These are phyloP conservation scores for Abscondita cerata DNA, from an alignment of 2,888 invertebrate genomes.

Conservation along the genomic window DNA sequence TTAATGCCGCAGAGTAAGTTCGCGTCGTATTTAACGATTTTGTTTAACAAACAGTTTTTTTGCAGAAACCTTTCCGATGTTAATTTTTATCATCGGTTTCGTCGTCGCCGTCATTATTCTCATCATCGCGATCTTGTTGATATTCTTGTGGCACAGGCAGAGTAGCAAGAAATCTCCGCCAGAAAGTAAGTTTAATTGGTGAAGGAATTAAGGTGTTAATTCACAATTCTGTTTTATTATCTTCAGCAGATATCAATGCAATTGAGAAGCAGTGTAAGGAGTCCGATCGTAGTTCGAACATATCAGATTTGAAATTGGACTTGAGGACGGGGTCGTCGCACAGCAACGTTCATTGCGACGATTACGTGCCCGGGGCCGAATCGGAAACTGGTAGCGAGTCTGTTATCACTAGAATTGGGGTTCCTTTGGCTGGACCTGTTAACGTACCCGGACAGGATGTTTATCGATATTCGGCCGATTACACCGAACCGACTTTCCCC, in stretches of 20 bases:
- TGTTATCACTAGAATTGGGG: conserved; percentile 67
- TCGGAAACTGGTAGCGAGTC: conserved; percentile 63
- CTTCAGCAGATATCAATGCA: conserved; percentile 60
- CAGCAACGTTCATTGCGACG: conserved; percentile 68
- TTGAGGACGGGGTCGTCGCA: conserved; percentile 82
- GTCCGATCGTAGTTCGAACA: conserved; percentile 90
- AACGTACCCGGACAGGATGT: conserved; percentile 75
- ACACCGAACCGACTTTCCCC: conserved; percentile 79
- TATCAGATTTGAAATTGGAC: conserved; percentile 90
- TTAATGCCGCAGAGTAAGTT: conserved; percentile 86
- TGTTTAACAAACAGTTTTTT: conserved; percentile 40
- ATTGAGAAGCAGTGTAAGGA: conserved; percentile 70
- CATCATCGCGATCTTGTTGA: conserved; percentile 82
- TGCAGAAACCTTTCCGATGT: conserved; percentile 77
- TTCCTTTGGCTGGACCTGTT: conserved; percentile 81
- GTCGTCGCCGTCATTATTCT: conserved; percentile 88
- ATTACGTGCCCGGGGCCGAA: conserved; percentile 64
- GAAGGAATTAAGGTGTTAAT: not conserved
- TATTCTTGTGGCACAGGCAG: conserved; percentile 79
- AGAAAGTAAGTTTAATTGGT: conserved; percentile 54
- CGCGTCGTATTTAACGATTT: not conserved
- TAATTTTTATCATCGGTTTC: conserved; percentile 84
- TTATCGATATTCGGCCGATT: conserved; percentile 76
- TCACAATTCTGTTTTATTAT: not conserved
- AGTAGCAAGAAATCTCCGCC: conserved; percentile 64